phyloP scores from a whole-genome alignment of 2,113 vertebrate genomes.

The Isurus oxyrinchus region DNA sequence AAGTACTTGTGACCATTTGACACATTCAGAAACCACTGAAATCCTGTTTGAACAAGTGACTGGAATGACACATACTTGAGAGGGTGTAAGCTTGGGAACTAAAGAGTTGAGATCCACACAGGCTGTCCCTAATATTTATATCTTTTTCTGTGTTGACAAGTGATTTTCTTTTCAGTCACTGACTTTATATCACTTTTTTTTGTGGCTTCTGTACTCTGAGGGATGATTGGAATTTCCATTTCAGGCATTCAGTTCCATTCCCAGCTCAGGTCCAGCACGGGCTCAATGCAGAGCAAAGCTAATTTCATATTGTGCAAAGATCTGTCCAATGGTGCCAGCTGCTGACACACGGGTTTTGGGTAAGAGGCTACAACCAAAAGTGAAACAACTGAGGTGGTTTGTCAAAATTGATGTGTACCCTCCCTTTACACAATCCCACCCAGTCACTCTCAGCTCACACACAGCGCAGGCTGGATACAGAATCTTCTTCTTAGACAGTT shows the following conservation, averaged over 20 bases:
- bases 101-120: neutral
- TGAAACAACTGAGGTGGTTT: neutral
- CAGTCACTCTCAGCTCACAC: neutral
- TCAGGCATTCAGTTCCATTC: neutral
- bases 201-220: too few relatives aligned
- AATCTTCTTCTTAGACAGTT: too few relatives aligned
- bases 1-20: constrained; percentile 19
- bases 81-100: constrained; percentile 22
- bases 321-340: neutral
- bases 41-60: constrained; percentile 35
- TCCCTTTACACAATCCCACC: neutral
- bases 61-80: constrained; percentile 1
- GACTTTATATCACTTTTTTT: neutral
- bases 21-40: constrained; percentile 3
- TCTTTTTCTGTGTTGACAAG: neutral
- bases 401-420: neutral
- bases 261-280: neutral
- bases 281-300: neutral
- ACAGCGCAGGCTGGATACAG: neutral
- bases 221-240: neutral
- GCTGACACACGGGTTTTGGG: neutral
- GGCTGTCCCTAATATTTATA: neutral
- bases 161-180: neutral
- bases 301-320: neutral
- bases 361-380: neutral